phyloP scores from a whole-genome alignment of 35 echinoderm and acorn worm species.

The Anneissia japonica region DNA sequence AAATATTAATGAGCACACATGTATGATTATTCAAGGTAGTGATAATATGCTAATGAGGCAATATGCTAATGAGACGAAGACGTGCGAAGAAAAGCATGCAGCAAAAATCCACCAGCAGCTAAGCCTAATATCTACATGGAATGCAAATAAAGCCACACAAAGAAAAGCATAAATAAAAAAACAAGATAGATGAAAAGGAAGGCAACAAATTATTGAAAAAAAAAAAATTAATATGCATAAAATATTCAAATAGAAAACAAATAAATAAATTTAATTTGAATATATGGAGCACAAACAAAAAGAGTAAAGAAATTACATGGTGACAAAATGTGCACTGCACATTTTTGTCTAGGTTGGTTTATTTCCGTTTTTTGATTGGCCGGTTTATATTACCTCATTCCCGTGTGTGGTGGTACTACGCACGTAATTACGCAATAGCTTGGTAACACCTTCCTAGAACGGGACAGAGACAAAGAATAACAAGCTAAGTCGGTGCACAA shows the following conservation, averaged over 20 bases:
- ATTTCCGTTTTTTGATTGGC: not conserved
- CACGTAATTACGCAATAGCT: constrained; percentile 96
- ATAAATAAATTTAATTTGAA: not conserved
- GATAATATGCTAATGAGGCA: not conserved
- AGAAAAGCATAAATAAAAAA: not conserved
- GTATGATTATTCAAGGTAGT: no score
- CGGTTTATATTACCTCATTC: not conserved
- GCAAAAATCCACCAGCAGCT: not conserved
- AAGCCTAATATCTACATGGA: not conserved
- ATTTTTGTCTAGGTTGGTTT: no score
- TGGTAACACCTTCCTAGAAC: constrained; percentile 87
- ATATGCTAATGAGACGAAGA: not conserved
- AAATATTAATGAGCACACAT: no score
- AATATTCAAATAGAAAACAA: not conserved
- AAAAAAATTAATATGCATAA: not conserved
- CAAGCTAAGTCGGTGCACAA: not conserved
- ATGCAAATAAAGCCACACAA: not conserved
- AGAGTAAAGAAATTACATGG: not conserved
- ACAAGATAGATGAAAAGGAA: not conserved
- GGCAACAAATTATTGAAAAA: not conserved
- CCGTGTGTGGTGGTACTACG: constrained; percentile 22
- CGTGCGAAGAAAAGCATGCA: not conserved
- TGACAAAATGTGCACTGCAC: not conserved
- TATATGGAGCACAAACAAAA: not conserved
- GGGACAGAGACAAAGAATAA: constrained; percentile 34